Conservation (phyloP, 2,113 vertebrate genomes). For the Tachuris rubrigastra region DNA sequence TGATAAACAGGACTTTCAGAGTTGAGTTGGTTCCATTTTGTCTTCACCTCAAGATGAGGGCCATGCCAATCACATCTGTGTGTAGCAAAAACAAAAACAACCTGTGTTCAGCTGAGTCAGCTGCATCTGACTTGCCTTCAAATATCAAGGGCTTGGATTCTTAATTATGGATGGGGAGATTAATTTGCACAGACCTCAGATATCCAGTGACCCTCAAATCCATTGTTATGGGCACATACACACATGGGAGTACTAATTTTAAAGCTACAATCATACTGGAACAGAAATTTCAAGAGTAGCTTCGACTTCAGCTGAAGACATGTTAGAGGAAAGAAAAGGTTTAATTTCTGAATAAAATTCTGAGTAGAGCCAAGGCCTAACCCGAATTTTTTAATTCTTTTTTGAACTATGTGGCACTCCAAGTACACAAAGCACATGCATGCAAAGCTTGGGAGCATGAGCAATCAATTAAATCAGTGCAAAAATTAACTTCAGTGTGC, state of each 20-base stretch:
- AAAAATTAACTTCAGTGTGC: neutral
- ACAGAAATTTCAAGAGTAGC: neutral
- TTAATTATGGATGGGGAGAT: slow-evolving; percentile 9
- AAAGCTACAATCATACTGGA: neutral
- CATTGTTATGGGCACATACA: neutral
- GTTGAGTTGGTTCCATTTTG: neutral
- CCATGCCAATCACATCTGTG: neutral
- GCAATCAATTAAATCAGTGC: neutral
- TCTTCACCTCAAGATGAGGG: neutral
- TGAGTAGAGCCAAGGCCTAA: neutral
- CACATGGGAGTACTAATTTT: neutral
- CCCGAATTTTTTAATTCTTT: neutral
- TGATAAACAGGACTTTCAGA: neutral
- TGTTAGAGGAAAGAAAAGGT: neutral
- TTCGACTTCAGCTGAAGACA: neutral
- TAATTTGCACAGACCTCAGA: neutral
- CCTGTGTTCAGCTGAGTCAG: slow-evolving; percentile 12
- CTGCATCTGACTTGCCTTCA: neutral
- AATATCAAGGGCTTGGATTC: neutral
- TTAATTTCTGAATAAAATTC: neutral
- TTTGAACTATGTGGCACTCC: neutral
- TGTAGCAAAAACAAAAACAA: neutral
- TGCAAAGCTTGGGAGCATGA: neutral
- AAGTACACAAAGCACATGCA: neutral
- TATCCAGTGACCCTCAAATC: neutral